phyloP scores from a whole-genome alignment of 2,113 vertebrate genomes.

The Vidua chalybeata region DNA sequence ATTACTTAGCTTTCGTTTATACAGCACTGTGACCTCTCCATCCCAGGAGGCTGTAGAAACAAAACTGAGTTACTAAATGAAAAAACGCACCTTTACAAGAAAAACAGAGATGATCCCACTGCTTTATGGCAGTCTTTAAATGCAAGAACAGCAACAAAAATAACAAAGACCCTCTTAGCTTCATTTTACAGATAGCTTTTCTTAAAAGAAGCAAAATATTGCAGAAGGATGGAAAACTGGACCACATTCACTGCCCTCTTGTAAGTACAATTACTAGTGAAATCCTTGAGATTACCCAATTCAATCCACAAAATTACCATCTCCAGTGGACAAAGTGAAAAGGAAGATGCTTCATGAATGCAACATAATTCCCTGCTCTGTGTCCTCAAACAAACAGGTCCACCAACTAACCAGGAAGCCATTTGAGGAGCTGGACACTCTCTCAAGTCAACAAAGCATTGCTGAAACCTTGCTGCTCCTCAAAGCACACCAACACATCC shows the following conservation, averaged over 20 bases:
- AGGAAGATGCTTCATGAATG: neutral
- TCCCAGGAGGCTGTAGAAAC: slow-evolving; percentile 27
- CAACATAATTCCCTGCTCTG: neutral
- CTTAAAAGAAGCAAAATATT: neutral
- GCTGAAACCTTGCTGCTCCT: neutral
- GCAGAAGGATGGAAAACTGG: neutral
- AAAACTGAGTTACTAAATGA: slow-evolving; percentile 3
- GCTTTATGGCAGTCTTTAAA: neutral
- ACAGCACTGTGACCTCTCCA: neutral
- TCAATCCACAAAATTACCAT: neutral
- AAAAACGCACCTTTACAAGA: slow-evolving; percentile 4
- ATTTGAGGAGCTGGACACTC: neutral
- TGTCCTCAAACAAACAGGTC: neutral
- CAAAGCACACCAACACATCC: neutral
- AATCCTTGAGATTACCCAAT: neutral
- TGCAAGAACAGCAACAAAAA: neutral
- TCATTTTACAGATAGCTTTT: neutral
- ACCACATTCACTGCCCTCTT: neutral
- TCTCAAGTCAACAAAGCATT: accelerated
- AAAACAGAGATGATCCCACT: neutral
- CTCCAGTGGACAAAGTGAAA: neutral
- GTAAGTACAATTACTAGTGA: neutral
- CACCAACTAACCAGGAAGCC: neutral
- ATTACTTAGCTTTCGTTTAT: slow-evolving; percentile 24
- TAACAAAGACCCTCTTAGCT: neutral